Conservation (phyloP, 2,113 vertebrate species). For the Polypterus bichir region DNA sequence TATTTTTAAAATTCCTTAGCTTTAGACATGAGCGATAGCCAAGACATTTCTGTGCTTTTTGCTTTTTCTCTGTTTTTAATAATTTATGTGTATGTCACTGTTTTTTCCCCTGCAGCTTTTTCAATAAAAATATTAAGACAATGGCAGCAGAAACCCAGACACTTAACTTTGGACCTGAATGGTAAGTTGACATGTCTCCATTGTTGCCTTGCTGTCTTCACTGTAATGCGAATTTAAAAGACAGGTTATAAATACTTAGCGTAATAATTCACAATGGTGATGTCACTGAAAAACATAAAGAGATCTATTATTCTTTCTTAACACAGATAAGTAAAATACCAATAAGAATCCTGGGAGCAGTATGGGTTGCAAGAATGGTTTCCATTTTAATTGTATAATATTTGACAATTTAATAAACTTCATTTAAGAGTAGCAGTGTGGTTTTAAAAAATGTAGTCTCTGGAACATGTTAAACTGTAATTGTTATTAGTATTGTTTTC, state of each 20-base stretch:
- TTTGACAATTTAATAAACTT: too few relatives aligned
- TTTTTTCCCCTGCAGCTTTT: too few relatives aligned
- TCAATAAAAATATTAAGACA: constrained; percentile 28
- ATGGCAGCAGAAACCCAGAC: constrained; percentile 97
- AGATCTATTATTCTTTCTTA: background rate
- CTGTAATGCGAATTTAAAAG: background rate
- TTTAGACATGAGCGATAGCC: background rate
- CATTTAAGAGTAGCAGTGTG: too few relatives aligned
- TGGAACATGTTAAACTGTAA: too few relatives aligned
- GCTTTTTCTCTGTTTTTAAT: constrained; percentile 43
- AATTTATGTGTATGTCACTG: constrained; percentile 29
- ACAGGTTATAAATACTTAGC: background rate
- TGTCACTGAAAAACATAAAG: background rate
- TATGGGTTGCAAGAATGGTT: too few relatives aligned
- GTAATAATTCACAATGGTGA: background rate
- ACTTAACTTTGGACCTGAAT: constrained; percentile 98
- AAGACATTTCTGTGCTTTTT: constrained; percentile 1
- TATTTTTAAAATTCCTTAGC: too few relatives aligned
- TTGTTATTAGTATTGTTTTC: too few relatives aligned
- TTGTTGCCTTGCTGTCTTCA: background rate
- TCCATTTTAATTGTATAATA: too few relatives aligned
- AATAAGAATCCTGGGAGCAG: too few relatives aligned
- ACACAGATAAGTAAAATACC: background rate
- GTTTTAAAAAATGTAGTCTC: too few relatives aligned
- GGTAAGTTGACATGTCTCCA: constrained; percentile 53